Conservation (phyloP, 2,888 invertebrate species). For the Orthonevra nobilis region DNA sequence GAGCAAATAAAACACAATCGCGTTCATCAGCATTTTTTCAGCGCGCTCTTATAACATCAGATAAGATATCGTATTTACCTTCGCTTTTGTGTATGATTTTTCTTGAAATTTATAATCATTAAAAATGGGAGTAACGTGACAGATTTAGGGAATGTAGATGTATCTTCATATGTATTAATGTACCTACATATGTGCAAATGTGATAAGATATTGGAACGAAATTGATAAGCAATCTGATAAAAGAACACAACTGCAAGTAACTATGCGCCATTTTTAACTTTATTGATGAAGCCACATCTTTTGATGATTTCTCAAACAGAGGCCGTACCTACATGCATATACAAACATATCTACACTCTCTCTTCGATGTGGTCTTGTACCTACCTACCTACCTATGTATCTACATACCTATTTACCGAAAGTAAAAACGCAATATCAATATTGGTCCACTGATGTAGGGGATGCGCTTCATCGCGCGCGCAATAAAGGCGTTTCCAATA, state of each 20-base stretch:
- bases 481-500: conserved; percentile 72
- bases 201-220: conserved; percentile 19
- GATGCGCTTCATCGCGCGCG: conserved; percentile 70
- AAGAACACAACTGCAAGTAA: not conserved
- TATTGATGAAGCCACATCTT: conserved; percentile 40
- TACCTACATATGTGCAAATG: not conserved
- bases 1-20: conserved; percentile 43
- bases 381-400: conserved; percentile 1
- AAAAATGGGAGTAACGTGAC: no score
- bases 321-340: not conserved
- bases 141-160: no score
- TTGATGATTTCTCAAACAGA: not conserved
- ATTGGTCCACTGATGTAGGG: conserved; percentile 67
- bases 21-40: conserved; percentile 35
- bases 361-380: not conserved
- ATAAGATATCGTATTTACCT: conserved; percentile 26
- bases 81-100: no score
- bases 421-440: conserved; percentile 66
- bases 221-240: conserved; percentile 29
- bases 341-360: not conserved
- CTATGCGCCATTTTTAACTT: conserved; percentile 40
- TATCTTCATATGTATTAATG: not conserved
- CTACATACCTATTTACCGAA: not conserved
- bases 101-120: no score
- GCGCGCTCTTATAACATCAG: conserved; percentile 22